phyloP scores from a whole-genome alignment of 1,140 invertebrate species.

The Probaryconus sp. region DNA sequence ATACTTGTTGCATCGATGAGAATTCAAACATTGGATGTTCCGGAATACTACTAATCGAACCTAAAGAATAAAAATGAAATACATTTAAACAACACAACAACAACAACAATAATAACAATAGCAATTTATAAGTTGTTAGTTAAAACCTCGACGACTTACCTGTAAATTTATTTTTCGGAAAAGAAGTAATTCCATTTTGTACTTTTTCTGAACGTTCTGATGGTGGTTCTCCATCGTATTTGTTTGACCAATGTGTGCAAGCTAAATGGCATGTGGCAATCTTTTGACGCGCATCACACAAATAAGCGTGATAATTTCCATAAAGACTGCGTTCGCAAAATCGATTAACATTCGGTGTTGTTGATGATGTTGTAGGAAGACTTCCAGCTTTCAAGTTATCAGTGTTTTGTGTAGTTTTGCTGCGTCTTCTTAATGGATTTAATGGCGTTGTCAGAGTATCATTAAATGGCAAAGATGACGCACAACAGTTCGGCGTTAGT shows the following conservation, averaged over 20 bases:
- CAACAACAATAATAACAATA: too few relatives aligned
- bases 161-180: slow-evolving; percentile 2
- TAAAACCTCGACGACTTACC: too few relatives aligned
- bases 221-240: slow-evolving; percentile 82
- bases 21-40: slow-evolving; percentile 48
- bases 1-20: slow-evolving; percentile 63
- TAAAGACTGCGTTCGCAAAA: slow-evolving; percentile 80
- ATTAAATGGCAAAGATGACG: slow-evolving; percentile 67
- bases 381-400: slow-evolving; percentile 54
- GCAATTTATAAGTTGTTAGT: too few relatives aligned
- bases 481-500: slow-evolving; percentile 85
- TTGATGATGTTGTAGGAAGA: slow-evolving; percentile 68
- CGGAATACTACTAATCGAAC: background rate
- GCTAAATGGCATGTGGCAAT: slow-evolving; percentile 86
- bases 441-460: slow-evolving; percentile 13
- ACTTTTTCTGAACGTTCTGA: background rate
- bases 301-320: slow-evolving; percentile 89
- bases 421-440: slow-evolving; percentile 37
- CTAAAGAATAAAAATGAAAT: slow-evolving; percentile 9
- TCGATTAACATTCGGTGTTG: slow-evolving; percentile 77
- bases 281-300: slow-evolving; percentile 88
- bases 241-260: slow-evolving; percentile 87
- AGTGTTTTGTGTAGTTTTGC: slow-evolving; percentile 35
- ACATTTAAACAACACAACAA: too few relatives aligned
- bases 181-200: slow-evolving; percentile 16